Evolutionary conservation across 2,797 vertebrate genomes (phyloP).

Genomic region (Spondyliosoma cantharus): DNA sequence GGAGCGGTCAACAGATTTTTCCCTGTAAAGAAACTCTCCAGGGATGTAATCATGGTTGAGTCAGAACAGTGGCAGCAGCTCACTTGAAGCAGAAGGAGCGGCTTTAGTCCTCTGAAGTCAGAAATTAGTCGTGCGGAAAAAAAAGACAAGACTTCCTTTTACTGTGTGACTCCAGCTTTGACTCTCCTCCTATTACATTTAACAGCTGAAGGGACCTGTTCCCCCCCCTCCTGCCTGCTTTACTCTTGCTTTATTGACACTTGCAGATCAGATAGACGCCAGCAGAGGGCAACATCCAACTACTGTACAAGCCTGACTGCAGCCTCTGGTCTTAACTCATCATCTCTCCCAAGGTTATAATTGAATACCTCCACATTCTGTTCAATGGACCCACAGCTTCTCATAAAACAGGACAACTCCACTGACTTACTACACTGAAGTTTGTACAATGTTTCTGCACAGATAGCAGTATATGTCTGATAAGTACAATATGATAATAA

Average conservation of each 20-base stretch:
- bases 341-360: not conserved
- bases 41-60: slow-evolving; percentile 70
- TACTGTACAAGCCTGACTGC: not conserved
- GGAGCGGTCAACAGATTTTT: slow-evolving; percentile 68
- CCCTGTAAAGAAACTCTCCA: slow-evolving; percentile 56
- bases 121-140: not conserved
- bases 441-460: not conserved
- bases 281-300: slow-evolving; percentile 60
- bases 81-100: slow-evolving; percentile 35
- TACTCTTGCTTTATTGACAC: not conserved
- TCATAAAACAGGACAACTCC: not conserved
- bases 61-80: slow-evolving; percentile 46
- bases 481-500: not conserved
- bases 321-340: not conserved
- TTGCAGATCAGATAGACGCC: slow-evolving; percentile 23
- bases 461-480: not conserved
- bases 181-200: not conserved
- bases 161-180: slow-evolving; percentile 13
- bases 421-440: not conserved
- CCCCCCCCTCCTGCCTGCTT: not conserved
- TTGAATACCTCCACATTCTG: not conserved
- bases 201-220: not conserved
- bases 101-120: slow-evolving; percentile 40
- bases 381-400: not conserved
- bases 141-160: slow-evolving; percentile 30